phyloP scores from a whole-genome alignment of 2,113 vertebrate genomes.

The Dinomys branickii region DNA sequence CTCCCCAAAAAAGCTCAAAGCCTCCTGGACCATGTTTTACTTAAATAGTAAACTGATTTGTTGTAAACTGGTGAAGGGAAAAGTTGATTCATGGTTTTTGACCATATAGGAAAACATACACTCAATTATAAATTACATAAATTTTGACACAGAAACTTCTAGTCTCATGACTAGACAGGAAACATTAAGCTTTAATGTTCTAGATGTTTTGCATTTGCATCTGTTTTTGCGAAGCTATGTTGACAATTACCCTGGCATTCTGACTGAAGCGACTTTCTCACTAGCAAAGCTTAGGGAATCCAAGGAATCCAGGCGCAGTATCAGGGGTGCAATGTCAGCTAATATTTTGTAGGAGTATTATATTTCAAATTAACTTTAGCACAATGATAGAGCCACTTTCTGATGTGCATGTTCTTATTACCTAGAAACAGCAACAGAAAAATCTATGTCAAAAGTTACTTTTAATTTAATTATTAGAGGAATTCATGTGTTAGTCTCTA shows the following conservation, averaged over 20 bases:
- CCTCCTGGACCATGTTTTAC: neutral
- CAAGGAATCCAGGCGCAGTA: neutral
- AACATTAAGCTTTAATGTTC: constrained; percentile 46
- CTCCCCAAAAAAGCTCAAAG: neutral
- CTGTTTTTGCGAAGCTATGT: neutral
- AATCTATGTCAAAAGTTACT: neutral
- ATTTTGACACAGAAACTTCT: constrained; percentile 8
- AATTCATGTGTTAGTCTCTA: neutral
- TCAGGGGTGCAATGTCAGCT: neutral
- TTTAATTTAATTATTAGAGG: neutral
- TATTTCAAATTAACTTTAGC: constrained; percentile 38
- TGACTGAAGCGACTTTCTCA: neutral
- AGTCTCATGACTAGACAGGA: neutral
- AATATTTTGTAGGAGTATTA: neutral
- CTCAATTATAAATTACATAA: neutral
- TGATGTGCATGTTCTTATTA: neutral
- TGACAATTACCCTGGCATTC: constrained; percentile 31
- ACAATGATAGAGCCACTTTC: neutral
- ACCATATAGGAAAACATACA: constrained; percentile 27
- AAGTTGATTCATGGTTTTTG: neutral
- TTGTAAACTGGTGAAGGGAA: constrained; percentile 13
- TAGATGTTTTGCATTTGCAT: constrained; percentile 45
- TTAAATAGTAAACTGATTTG: neutral
- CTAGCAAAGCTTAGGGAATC: neutral
- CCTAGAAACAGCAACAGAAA: neutral